These are phyloP conservation scores for Acanthopagrus latus DNA, from an alignment of 2,797 vertebrate genomes.

Conservation along the genomic window DNA sequence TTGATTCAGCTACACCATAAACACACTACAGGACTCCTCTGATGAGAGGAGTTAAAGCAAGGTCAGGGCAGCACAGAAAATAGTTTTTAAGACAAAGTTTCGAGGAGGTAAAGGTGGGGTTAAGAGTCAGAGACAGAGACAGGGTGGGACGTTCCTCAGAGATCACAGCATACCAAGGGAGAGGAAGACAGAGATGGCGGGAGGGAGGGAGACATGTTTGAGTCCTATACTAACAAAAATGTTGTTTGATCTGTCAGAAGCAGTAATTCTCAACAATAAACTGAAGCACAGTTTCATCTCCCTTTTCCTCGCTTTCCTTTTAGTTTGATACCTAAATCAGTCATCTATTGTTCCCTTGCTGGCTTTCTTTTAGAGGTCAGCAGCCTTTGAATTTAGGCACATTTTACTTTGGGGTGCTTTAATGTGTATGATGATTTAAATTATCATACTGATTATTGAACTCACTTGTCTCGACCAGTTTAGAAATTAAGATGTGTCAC, in stretches of 20 bases:
- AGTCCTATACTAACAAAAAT: conserved; percentile 68
- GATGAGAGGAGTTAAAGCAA: conserved; percentile 8
- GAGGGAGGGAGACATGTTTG: conserved; percentile 61
- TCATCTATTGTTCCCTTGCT: conserved; percentile 44
- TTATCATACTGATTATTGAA: conserved; percentile 32
- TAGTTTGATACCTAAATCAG: conserved; percentile 58
- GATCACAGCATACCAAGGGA: conserved; percentile 59
- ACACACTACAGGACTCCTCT: background rate
- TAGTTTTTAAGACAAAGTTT: conserved; percentile 34
- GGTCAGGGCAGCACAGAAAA: conserved; percentile 24
- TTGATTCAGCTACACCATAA: conserved; percentile 8
- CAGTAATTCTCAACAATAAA: conserved; percentile 73
- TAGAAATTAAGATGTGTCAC: conserved; percentile 4
- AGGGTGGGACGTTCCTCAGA: conserved; percentile 55
- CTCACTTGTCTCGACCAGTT: background rate
- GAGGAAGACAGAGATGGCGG: conserved; percentile 37
- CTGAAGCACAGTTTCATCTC: conserved; percentile 68
- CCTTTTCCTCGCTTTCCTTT: conserved; percentile 50
- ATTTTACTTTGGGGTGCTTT: conserved; percentile 28
- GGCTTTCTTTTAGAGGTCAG: conserved; percentile 21
- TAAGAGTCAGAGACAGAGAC: conserved; percentile 50
- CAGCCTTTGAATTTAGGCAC: conserved; percentile 22
- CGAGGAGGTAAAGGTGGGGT: conserved; percentile 61
- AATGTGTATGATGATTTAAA: conserved; percentile 22
- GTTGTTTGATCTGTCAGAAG: conserved; percentile 71